Evolutionary conservation across 2,797 vertebrate genomes (phyloP), one percentile per base, ranked within the genome.

Genomic region (Chaunax sp.): DNA sequence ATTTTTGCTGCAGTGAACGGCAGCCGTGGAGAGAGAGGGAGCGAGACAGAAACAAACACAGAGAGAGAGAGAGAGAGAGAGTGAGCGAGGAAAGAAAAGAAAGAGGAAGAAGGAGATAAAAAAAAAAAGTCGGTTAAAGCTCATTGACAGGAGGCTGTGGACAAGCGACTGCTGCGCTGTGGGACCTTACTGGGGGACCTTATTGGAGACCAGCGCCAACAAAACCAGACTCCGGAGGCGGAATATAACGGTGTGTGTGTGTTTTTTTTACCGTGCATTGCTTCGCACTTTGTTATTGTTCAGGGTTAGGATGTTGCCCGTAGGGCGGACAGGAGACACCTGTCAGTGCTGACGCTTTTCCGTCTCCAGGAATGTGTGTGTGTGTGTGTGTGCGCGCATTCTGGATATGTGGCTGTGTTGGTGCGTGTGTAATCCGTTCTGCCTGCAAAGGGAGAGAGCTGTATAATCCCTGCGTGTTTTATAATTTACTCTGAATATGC

Each of bases 1-100:
- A 90, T 91, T 94, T 94, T 94, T 95, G 93, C 94, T 94, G 93
- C 94, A 95, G 93, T 95, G 92, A 93, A 89, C 92, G 92, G 90
- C 91, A 89, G 91, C 89, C 76, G 91, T 91, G 87, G 83, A 78
- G 87, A 87, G 83, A 46, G 44, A 46, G 44, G 12, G 19, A 46
- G 44, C 8, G 72, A 71, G 58, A 69, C 60, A 23, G 70, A 72
- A 12, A 79, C 41, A 60, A 61, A 74, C 5, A 69, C 14, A 73
- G 69, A 69, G 53, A 57, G 47, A 69, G 43, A 77, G 58, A 74
- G 70, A 64, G 69, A 76, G 77, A 50, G 62, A 52, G 71, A 47
- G 52, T 77, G 75, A 58, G 35, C 49, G 64, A 80, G 83, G 81
- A 86, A 88, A 87, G 60, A 74, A 85, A 85, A 85, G 80, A 69